Conservation (phyloP, 2,797 vertebrate genomes). For the Poecilia wingei region DNA sequence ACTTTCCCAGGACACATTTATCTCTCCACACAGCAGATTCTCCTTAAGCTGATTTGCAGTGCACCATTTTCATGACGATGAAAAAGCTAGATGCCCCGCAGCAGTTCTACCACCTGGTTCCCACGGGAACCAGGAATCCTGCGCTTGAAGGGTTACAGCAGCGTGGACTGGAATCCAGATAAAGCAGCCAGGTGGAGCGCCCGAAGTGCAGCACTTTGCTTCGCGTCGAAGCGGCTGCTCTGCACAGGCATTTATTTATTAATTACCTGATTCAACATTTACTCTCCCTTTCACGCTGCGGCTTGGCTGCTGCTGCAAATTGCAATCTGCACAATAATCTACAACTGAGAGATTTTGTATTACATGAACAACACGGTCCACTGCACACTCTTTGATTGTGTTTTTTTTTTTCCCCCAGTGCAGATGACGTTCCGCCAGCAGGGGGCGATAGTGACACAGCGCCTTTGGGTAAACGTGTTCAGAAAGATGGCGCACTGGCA, state of each 20-base stretch:
- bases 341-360: constrained; percentile 28
- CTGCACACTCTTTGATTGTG: constrained; percentile 44
- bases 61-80: constrained; percentile 5
- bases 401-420: background rate
- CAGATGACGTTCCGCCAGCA: constrained; percentile 45
- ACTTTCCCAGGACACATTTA: constrained; percentile 7
- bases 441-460: constrained; percentile 65
- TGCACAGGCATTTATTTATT: constrained; percentile 1
- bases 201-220: constrained; percentile 2
- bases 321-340: constrained; percentile 48
- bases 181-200: constrained; percentile 10
- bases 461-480: background rate
- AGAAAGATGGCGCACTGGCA: background rate
- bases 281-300: constrained; percentile 4
- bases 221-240: background rate
- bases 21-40: background rate
- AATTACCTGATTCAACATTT: background rate
- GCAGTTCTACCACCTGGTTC: constrained; percentile 24
- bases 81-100: constrained; percentile 18
- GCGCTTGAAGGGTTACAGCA: constrained; percentile 31
- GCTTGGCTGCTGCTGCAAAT: constrained; percentile 27
- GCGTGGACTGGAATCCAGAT: constrained; percentile 43
- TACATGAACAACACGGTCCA: constrained; percentile 25
- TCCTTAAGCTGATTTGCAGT: constrained; percentile 17
- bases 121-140: constrained; percentile 20